Evolutionary conservation across 23 tunicate genomes (phyloP).

Genomic region (Diplosoma virens): DNA sequence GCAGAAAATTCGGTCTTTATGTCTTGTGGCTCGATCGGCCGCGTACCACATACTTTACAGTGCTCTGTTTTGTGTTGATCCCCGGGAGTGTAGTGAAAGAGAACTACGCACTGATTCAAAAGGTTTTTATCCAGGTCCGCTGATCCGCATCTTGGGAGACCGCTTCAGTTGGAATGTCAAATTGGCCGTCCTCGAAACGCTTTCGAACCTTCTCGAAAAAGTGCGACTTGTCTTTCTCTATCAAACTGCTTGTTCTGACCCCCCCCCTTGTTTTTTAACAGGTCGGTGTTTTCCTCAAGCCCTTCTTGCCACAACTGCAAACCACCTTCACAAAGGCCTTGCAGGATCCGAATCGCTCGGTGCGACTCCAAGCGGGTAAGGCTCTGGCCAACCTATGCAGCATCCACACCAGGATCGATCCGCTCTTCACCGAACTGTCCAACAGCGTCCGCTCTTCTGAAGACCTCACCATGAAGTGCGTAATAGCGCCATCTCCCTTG

Average conservation of each 20-base stretch:
- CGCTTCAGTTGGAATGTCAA: slow-evolving; percentile 76
- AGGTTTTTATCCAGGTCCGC: slow-evolving; percentile 75
- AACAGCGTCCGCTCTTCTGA: slow-evolving; percentile 47
- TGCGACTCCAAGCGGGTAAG: slow-evolving; percentile 73
- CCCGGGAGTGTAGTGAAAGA: too few species aligned
- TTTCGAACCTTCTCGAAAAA: slow-evolving; percentile 62
- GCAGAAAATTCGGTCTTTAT: too few species aligned
- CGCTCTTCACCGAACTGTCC: slow-evolving; percentile 75
- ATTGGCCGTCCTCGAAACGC: slow-evolving; percentile 72
- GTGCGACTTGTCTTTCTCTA: too few species aligned
- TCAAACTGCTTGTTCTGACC: too few species aligned
- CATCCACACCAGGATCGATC: slow-evolving; percentile 78
- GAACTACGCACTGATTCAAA: too few species aligned
- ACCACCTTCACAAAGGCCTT: slow-evolving; percentile 94
- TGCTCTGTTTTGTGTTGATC: too few species aligned
- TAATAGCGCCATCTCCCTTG: too few species aligned
- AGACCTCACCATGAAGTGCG: slow-evolving; percentile 56
- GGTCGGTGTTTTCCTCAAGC: slow-evolving; percentile 80
- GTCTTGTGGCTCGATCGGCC: too few species aligned
- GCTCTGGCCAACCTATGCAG: slow-evolving; percentile 73
- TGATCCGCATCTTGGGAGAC: slow-evolving; percentile 94
- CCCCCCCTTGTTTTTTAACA: not conserved
- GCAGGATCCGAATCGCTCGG: slow-evolving; percentile 70
- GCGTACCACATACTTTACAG: too few species aligned
- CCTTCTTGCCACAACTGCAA: slow-evolving; percentile 95